Base-by-base conservation (phyloP, 2,797 vertebrate species). In the Odontamblyopus lacepedii region DNA sequence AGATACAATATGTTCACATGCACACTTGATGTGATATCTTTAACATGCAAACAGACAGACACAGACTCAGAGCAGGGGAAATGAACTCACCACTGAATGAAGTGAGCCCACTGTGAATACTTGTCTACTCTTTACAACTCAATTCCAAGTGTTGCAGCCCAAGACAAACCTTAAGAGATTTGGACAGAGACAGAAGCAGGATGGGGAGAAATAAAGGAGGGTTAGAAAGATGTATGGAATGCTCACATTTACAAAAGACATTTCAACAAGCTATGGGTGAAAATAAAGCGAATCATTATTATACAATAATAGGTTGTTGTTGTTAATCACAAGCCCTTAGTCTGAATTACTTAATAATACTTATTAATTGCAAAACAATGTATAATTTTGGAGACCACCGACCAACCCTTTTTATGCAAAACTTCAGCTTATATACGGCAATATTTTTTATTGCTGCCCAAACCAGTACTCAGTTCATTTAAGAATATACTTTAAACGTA, bases 1-100 rank as follows among this genome's bases (percentile, higher is more conserved):
- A 79, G 62, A 81, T 81, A 88, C 83, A 87, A 74, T 29, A 62
- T 70, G 66, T 32, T 61, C 67, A 71, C 78, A 67, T 18, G 65
- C 73, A 72, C 77, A 74, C n/a, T 9, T 23, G 30, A 32, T 50
- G 69, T 87, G 80, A 85, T 88, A 88, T 90, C 83, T 88, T 89
- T 89, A 90, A 90, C 87, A 91, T 88, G 88, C 87, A 88, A 87
- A 86, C 83, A 87, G 89, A 89, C 87, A 89, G 90, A 81, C 87
- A 85, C 81, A 29, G 12, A 78, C 78, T 86, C 83, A 87, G 85
- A 87, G 83, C 70, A 75, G 88, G 83, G 87, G 75, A 89, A 91
- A 90, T 89, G 82, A 91, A 91, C 89, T 92, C 89, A 90, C 91
- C 88, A 87, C 89, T 90, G 87, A 92, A 89, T 87, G 80, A 81